phyloP scores from a whole-genome alignment of 2,113 vertebrate species.

The Thomomys bottae region DNA sequence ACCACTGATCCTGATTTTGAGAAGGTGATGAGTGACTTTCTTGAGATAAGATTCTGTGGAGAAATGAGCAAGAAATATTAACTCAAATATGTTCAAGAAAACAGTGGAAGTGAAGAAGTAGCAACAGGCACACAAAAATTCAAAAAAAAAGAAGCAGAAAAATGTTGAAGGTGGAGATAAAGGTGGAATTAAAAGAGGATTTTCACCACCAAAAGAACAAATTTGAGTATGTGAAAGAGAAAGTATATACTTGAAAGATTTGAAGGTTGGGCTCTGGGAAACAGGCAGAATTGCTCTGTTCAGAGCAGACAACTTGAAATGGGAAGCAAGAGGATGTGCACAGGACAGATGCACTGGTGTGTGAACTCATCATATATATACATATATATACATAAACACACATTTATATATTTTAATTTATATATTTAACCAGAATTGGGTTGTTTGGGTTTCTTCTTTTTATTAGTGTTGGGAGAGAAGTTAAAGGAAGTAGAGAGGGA shows the following conservation, averaged over 20 bases:
- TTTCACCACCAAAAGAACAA: not conserved
- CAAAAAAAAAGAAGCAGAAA: not conserved
- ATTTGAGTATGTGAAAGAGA: not conserved
- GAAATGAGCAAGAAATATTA: not conserved
- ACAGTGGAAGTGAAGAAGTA: not conserved
- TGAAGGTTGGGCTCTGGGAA: not conserved
- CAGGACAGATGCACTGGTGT: not conserved
- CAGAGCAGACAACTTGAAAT: too few relatives aligned
- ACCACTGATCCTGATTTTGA: not conserved
- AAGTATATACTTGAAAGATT: not conserved
- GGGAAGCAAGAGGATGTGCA: too few relatives aligned
- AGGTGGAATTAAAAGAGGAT: not conserved
- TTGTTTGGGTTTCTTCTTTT: not conserved
- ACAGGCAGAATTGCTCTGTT: not conserved
- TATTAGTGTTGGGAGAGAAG: not conserved
- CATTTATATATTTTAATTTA: too few relatives aligned
- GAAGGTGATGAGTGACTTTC: not conserved
- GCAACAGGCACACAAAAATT: not conserved
- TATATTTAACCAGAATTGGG: not conserved
- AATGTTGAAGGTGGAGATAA: not conserved
- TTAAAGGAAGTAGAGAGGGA: not conserved
- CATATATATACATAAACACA: too few relatives aligned
- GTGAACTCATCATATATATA: too few relatives aligned
- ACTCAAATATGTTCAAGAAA: not conserved
- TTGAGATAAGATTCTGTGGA: not conserved